Evolutionary conservation across 2,797 vertebrate species (phyloP), one percentile per base, ranked within the genome.

Genomic region (Perodicticus potto): DNA sequence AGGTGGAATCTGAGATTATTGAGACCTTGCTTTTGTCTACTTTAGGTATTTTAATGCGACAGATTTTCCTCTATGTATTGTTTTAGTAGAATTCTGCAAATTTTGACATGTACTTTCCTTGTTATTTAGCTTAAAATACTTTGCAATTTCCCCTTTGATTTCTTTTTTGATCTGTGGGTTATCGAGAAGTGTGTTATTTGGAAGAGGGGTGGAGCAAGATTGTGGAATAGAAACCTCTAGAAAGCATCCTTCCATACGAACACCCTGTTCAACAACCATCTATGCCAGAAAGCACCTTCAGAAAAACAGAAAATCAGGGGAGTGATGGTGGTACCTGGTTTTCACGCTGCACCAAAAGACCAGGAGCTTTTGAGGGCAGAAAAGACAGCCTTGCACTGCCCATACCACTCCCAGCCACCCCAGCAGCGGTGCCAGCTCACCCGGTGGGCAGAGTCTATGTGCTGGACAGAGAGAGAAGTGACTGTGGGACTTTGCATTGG

Each of bases 71-170:
- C 43, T 55, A 43, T 3, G 7, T 22, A 53, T 43, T 76, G 10
- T 8, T 63, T 27, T 29, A 70, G 9, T 29, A 7, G 13, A 34
- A 57, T 43, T 25, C 37, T 5, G 37, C 69, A 67, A 22, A 82
- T 55, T 78, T 67, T 82, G 22, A 67, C 81, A 23, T 57, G 5
- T 25, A 0, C 19, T 77, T 86, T 29, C 19, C 70, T 34, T n/a
- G 17, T 70, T 86, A 73, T 40, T 91, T 94, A 65, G 23, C 34
- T 73, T 45, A 25, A 86, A 53, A 80, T 73, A 43, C 3, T 91
- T 61, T 74, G 16, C 73, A 17, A 40, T n/a, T 81, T 86, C 43
- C 14, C 13, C 73, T 81, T 91, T 53, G 27, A 34, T 65, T 57
- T 81, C 34, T 86, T 22, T 25, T 63, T 61, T 92, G 37, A 69